Percentiles rank a stretch among this genome's conserved stretches.
phyloP scores from a whole-genome alignment of 2,888 invertebrate species.

The Plemyria rubiginata region DNA sequence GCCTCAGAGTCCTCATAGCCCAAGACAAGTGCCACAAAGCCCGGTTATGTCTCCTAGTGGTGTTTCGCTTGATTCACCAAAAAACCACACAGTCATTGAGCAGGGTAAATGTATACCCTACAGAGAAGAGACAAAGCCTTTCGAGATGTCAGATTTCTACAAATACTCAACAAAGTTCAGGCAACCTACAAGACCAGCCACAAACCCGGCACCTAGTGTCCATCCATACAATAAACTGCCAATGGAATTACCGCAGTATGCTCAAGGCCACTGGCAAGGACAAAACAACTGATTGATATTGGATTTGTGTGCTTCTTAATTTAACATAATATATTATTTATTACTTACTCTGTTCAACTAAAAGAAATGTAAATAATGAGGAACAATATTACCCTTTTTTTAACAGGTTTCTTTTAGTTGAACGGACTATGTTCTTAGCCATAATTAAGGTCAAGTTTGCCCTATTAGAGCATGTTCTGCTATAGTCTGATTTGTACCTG shows the following conservation, averaged over 20 bases:
- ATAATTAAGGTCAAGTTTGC: neutral
- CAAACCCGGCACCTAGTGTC: conserved; percentile 59
- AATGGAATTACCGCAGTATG: conserved; percentile 73
- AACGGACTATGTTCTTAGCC: conserved; percentile 1
- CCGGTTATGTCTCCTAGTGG: conserved; percentile 74
- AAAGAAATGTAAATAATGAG: neutral
- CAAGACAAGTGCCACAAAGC: conserved; percentile 66
- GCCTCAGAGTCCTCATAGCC: conserved; percentile 64
- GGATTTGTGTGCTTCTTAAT: conserved; percentile 11
- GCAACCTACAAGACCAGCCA: conserved; percentile 76
- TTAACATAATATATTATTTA: conserved; percentile 18
- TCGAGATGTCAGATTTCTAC: conserved; percentile 99
- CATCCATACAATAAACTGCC: conserved; percentile 69
- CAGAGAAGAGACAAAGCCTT: conserved; percentile 97
- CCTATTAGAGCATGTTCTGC: neutral
- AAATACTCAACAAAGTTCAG: conserved; percentile 98
- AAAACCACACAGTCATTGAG: conserved; percentile 93
- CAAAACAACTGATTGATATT: conserved; percentile 56
- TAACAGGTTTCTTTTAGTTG: neutral
- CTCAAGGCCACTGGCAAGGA: conserved; percentile 75
- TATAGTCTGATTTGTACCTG: neutral
- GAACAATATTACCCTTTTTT: too few species aligned
- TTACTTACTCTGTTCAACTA: neutral
- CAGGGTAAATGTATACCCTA: conserved; percentile 96
- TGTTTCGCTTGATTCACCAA: conserved; percentile 90